Evolutionary conservation across 37 sponge, comb jelly and placozoan genomes (phyloP), one percentile per base, ranked within the genome.

Genomic region (Eunapius fragilis): DNA sequence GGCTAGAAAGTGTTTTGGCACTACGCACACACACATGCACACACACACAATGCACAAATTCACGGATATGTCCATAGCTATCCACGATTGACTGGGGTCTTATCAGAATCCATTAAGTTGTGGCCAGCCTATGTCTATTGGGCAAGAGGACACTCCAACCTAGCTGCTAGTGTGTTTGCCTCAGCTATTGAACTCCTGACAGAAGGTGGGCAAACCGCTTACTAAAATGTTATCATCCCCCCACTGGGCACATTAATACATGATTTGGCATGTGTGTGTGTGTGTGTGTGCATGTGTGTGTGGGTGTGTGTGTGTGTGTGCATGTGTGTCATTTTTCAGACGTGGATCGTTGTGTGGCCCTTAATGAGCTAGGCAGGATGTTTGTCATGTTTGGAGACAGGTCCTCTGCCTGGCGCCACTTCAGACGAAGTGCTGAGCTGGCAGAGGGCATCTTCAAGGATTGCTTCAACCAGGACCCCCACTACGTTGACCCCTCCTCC

Each of bases 91-190:
- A 33, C 25, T 25, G 35, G 50, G 7, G 69, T 67, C 19, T 32
- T 45, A 24, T 73, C 75, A 2, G 76, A 81, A 26, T 48, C 48
- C n/a, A 34, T 87, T 9, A 73, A 73, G 25, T 33, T 87, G 37
- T 87, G 87, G 87, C 87, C 87, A 41, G 87, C 75, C n/a, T 87
- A 87, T 74, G 76, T 87, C 69, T 80, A 87, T 69, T 87, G 87
- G 87, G 87, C 87, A 0, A 80, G 87, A 80, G 87, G 87, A 2
- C 71, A 87, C 23, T n/a, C 74, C 14, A 68, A 73, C 3, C 81
- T 81, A 11, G 87, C 87, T 73, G 37, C 76, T 22, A 28, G 5
- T 2, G 76, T 33, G 23, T 87, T 87, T 58, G 37, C 26, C 32
- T n/a, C 69, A 31, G 68, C 75, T 22, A 4, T 87, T 30, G 68